phyloP scores from a whole-genome alignment of 2,888 invertebrate species.

The Acrocera orbiculus region DNA sequence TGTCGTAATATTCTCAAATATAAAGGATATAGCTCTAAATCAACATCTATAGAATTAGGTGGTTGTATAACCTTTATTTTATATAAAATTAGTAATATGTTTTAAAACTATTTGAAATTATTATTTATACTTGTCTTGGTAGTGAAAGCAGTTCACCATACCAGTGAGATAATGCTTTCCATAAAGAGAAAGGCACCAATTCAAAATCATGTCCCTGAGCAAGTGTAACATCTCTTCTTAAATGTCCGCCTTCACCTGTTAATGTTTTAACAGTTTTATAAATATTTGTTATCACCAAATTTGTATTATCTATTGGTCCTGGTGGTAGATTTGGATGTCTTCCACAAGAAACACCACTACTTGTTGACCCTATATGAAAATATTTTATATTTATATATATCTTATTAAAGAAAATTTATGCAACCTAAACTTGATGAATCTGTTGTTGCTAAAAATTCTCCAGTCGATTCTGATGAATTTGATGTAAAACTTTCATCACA shows the following conservation, averaged over 20 bases:
- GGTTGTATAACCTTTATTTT: conserved; percentile 46
- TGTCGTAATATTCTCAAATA: conserved; percentile 60
- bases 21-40: conserved; percentile 70
- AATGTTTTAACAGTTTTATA: conserved; percentile 54
- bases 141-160: conserved; percentile 62
- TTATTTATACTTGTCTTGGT: conserved; percentile 43
- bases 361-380: conserved; percentile 30
- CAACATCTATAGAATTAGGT: conserved; percentile 44
- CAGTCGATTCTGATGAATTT: conserved; percentile 45
- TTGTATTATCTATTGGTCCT: conserved; percentile 60
- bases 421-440: conserved; percentile 34
- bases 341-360: conserved; percentile 46
- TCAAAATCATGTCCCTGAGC: conserved; percentile 72
- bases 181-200: conserved; percentile 67
- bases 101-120: not conserved
- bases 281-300: conserved; percentile 43
- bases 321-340: conserved; percentile 36
- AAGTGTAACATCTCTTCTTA: conserved; percentile 54
- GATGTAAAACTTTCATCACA: conserved; percentile 55
- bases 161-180: conserved; percentile 76
- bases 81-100: not conserved
- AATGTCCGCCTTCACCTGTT: conserved; percentile 75
- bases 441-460: conserved; percentile 39
- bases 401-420: conserved; percentile 2
- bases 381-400: not conserved